Evolutionary conservation across 1,140 invertebrate species (phyloP).

Genomic region (Pectinophora gossypiella): DNA sequence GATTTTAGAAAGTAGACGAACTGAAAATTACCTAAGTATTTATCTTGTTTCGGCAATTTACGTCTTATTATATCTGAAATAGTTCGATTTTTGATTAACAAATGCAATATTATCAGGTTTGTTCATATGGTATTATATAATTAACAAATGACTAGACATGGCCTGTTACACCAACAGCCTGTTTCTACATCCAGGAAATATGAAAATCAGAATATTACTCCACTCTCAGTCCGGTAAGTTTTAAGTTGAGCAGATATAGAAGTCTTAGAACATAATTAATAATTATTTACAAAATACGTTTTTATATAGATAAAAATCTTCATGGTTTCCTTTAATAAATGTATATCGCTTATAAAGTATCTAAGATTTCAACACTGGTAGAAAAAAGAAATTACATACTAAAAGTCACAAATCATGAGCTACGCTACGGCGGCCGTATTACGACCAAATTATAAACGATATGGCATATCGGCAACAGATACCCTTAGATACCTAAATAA

Average conservation of each 20-base stretch:
- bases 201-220: constrained; percentile 8
- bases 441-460: constrained; percentile 32
- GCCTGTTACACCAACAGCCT: constrained; percentile 1
- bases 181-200: constrained; percentile 13
- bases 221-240: constrained; percentile 49
- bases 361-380: constrained; percentile 53
- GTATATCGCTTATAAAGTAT: constrained; percentile 54
- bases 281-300: constrained; percentile 68
- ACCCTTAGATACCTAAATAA: constrained; percentile 29
- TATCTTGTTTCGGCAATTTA: no score
- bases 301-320: constrained; percentile 55
- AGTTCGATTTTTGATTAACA: no score
- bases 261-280: constrained; percentile 68
- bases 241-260: constrained; percentile 70
- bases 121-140: constrained; percentile 11
- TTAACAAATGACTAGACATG: constrained; percentile 22
- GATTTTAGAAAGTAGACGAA: no score
- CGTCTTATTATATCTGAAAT: no score
- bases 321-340: constrained; percentile 34
- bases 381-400: constrained; percentile 49
- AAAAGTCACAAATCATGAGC: constrained; percentile 29
- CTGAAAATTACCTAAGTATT: no score
- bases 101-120: no score
- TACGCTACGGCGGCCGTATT: constrained; percentile 1
- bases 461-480: constrained; percentile 42